Evolutionary conservation across 2,888 invertebrate species (phyloP), one percentile per base, ranked within the genome.

Genomic region (Meloe dianella): DNA sequence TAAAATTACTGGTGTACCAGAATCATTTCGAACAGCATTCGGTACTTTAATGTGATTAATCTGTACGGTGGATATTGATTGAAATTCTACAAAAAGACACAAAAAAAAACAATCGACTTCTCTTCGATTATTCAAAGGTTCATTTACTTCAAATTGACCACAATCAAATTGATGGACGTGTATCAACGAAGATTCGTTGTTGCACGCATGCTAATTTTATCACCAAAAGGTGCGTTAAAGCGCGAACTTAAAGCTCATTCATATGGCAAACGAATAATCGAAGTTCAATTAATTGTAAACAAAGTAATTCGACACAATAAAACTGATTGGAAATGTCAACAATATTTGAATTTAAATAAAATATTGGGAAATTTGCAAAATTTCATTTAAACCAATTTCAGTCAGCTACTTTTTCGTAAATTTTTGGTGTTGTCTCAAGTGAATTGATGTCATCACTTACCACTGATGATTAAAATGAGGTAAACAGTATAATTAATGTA

Each of bases 1-100:
- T 69, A 93, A 83, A 2, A 91, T 86, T 47, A 88, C 86, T 4
- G 88, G 85, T 22, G 71, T 73, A 14, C 80, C 79, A 0, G 83
- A 79, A 69, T 83, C 78, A 68, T 84, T 84, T 71, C 77, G 75
- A 4, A 84, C 82, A 10, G 83, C 83, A 32, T 76, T 71, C 2
- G 84, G 84, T 2, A 84, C 83, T 73, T 80, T 79, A 7, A 84
- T 76, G 73, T 81, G 83, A 67, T 84, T 84, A 58, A 84, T 84
- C 77, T 84, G 83, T 20, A 84, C 71, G 2, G 65, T 59, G 12
- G 12, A 27, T 41, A 60, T 41, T 41, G 60, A 60, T 38, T 35
- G 35, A 0, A 60, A 14, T 24, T 24, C 60, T 60, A 24, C 10
- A 27, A 54, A 22, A 51, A 22, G 3, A 12, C 1, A 22, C 0